A percentile compares a stretch with the other conserved stretches of the same genome.
Evolutionary conservation across 2,113 vertebrate species (phyloP).

Genomic region (Tautogolabrus adspersus): DNA sequence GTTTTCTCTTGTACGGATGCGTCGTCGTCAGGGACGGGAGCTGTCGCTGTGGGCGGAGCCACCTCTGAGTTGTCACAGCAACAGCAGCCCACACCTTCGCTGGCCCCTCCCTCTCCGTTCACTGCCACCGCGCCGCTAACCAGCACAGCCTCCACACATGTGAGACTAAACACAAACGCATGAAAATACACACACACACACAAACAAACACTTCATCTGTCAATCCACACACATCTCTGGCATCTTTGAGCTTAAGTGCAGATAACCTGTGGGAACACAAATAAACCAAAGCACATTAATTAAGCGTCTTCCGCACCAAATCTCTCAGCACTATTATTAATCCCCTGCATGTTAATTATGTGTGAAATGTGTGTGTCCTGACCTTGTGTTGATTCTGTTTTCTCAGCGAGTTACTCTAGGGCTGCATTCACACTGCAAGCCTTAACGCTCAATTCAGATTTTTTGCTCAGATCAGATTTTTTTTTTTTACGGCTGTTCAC

Average conservation of each 20-base stretch:
- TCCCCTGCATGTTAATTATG: constrained; percentile 62
- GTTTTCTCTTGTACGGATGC: constrained; percentile 72
- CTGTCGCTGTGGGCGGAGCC: constrained; percentile 57
- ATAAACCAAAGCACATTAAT: constrained; percentile 65
- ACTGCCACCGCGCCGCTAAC: constrained; percentile 73
- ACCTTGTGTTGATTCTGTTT: constrained; percentile 61
- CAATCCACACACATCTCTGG: constrained; percentile 30
- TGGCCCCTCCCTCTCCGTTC: constrained; percentile 76
- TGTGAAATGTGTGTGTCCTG: constrained; percentile 54
- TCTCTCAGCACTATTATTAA: constrained; percentile 61
- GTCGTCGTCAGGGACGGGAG: constrained; percentile 60
- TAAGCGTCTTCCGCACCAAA: constrained; percentile 56
- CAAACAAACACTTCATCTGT: constrained; percentile 8
- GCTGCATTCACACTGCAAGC: not conserved
- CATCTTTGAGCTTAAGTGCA: constrained; percentile 54
- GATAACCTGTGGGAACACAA: constrained; percentile 63
- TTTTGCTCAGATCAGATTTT: too few species aligned
- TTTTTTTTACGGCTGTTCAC: too few species aligned
- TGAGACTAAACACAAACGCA: constrained; percentile 61
- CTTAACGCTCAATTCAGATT: too few species aligned
- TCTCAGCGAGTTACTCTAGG: constrained; percentile 16
- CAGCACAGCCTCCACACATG: constrained; percentile 74
- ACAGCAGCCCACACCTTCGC: constrained; percentile 69
- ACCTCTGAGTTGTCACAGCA: constrained; percentile 74
- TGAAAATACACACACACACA: not conserved